Evolutionary conservation across 2,113 vertebrate genomes (phyloP).

Genomic region (Pygoscelis adeliae): DNA sequence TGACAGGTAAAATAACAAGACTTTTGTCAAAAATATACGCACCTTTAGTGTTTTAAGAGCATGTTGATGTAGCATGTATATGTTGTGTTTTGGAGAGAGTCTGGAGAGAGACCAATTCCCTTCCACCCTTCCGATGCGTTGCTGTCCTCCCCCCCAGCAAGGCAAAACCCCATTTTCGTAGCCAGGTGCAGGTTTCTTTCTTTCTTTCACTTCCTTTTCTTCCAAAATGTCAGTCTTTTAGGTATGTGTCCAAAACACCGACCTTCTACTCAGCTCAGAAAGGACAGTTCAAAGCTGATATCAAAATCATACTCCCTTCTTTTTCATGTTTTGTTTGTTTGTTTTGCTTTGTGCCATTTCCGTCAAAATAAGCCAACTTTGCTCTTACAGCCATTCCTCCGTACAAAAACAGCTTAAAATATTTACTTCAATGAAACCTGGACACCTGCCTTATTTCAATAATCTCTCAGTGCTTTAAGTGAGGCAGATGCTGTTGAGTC

Average conservation of each 20-base stretch:
- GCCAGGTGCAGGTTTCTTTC: not conserved
- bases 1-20: not conserved
- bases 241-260: not conserved
- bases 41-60: not conserved
- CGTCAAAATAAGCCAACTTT: not conserved
- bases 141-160: not conserved
- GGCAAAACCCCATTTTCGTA: not conserved
- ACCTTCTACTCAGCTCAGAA: not conserved
- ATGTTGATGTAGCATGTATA: not conserved
- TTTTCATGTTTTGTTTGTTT: not conserved
- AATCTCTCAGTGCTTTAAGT: not conserved
- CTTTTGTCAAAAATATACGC: not conserved
- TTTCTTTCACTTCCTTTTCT: not conserved
- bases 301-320: not conserved
- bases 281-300: not conserved
- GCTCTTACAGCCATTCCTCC: not conserved
- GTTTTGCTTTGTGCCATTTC: not conserved
- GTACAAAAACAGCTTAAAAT: constrained; percentile 8
- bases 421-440: constrained; percentile 27
- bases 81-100: not conserved
- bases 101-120: not conserved
- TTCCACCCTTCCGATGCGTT: not conserved
- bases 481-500: constrained; percentile 15
- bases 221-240: not conserved
- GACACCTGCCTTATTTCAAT: constrained; percentile 12